phyloP scores from a whole-genome alignment of 2,888 invertebrate genomes.

The Luffia ferchaultella region DNA sequence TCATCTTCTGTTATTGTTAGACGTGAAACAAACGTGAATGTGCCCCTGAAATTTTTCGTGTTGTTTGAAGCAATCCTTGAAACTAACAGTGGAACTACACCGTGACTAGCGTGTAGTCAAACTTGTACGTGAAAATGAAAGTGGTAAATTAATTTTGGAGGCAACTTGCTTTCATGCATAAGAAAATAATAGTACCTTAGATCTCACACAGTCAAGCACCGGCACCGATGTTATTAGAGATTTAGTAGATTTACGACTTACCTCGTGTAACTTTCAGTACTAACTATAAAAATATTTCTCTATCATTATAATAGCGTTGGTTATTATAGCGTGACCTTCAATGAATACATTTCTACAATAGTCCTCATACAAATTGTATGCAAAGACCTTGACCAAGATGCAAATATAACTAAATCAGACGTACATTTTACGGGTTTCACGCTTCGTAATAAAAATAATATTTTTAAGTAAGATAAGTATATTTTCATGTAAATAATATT shows the following conservation, averaged over 20 bases:
- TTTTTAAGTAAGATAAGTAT: too few relatives aligned
- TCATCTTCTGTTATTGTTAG: slow-evolving; percentile 30
- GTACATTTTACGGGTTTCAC: not conserved
- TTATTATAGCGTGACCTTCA: slow-evolving; percentile 41
- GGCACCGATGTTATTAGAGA: slow-evolving; percentile 36
- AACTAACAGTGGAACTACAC: not conserved
- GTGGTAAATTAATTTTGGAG: slow-evolving; percentile 60
- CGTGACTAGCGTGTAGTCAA: not conserved
- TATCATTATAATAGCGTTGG: not conserved
- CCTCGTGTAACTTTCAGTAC: slow-evolving; percentile 36
- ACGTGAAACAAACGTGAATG: slow-evolving; percentile 45
- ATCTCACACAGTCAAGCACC: slow-evolving; percentile 24
- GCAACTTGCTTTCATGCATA: slow-evolving; percentile 41
- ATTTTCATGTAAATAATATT: too few relatives aligned
- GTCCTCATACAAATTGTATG: slow-evolving; percentile 24
- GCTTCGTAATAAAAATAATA: too few relatives aligned
- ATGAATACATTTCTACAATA: slow-evolving; percentile 29
- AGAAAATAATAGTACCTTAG: slow-evolving; percentile 23
- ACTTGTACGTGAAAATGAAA: not conserved
- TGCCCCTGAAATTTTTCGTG: slow-evolving; percentile 40
- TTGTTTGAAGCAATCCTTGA: slow-evolving; percentile 29
- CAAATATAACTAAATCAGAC: not conserved
- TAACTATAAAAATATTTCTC: slow-evolving; percentile 17
- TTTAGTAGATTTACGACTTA: slow-evolving; percentile 36
- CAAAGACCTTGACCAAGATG: slow-evolving; percentile 29